Base-by-base conservation (phyloP, 2,113 vertebrate genomes). In the Pelobates fuscus region DNA sequence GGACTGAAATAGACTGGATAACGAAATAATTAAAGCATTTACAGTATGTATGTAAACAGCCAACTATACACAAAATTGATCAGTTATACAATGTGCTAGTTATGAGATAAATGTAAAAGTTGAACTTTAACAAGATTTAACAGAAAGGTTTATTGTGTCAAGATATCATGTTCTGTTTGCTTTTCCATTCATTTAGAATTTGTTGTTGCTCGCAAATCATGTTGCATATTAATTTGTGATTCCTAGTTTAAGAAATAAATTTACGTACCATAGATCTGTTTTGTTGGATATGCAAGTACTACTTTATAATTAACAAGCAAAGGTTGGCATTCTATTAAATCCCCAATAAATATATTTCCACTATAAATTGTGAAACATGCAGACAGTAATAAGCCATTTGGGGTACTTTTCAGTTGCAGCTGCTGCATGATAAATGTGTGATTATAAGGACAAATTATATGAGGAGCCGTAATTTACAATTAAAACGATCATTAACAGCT, bases 361-460 rank as follows among this genome's bases (percentile, higher is more conserved):
- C 65, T 30, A 76, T 67, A 76, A 76, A 61, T 67, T 68, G 30
- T 59, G 80, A 69, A 83, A 77, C 85, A 84, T 85, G 86, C 82
- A 37, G 65, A 67, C 81, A 87, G 88, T 89, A 85, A 90, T 87
- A 84, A 84, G 81, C 14, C 88, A 89, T 90, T 25, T 81, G 89
- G 87, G 93, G 82, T 80, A 67, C 81, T 81, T 73, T 77, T 90
- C 82, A 84, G 86, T 87, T 85, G 72, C 80, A 80, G 85, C 78
- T 86, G 84, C 32, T 30, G 24, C 65, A 67, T 90, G 89, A 95
- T 93, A 93, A 96, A 94, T 93, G 91, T 89, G 87, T 91, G 89
- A 95, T 94, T 94, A 94, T 91, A 88, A 91, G 91, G 88, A 95
- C 86, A 93, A 93, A 93, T 93, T 92, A 91, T 92, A 93, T 88